Evolutionary conservation across 2,113 vertebrate species (phyloP).

Genomic region (Daubentonia madagascariensis): DNA sequence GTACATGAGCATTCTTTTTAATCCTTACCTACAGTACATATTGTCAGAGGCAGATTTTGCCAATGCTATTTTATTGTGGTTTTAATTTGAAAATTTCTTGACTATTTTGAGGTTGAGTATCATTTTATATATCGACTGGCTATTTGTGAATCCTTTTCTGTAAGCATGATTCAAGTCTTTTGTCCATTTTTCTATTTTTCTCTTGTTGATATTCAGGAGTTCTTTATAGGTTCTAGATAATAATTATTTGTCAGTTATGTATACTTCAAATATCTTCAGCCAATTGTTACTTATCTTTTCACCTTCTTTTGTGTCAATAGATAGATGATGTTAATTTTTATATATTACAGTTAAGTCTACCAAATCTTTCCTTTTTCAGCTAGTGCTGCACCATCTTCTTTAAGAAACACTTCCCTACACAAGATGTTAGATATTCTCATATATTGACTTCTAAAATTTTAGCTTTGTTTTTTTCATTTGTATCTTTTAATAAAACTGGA

Average conservation of each 20-base stretch:
- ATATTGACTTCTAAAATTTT: neutral
- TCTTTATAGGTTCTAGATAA: neutral
- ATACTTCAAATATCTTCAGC: neutral
- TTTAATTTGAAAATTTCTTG: neutral
- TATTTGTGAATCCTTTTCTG: neutral
- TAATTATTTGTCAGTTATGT: neutral
- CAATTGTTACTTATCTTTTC: neutral
- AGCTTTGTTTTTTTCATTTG: neutral
- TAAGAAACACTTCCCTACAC: neutral
- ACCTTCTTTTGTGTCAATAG: neutral
- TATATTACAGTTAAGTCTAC: neutral
- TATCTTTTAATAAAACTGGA: neutral
- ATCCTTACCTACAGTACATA: neutral
- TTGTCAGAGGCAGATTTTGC: neutral
- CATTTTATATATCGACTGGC: neutral
- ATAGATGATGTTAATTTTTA: neutral
- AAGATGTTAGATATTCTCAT: neutral
- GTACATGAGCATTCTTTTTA: neutral
- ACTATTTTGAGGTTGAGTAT: neutral
- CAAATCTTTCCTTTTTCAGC: neutral
- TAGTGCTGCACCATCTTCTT: neutral
- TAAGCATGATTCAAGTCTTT: neutral
- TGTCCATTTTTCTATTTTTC: neutral
- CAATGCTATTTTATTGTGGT: neutral
- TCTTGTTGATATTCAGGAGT: neutral